These are phyloP conservation scores for Barbus barbus DNA, from an alignment of 2,113 vertebrate species.

Conservation along the genomic window DNA sequence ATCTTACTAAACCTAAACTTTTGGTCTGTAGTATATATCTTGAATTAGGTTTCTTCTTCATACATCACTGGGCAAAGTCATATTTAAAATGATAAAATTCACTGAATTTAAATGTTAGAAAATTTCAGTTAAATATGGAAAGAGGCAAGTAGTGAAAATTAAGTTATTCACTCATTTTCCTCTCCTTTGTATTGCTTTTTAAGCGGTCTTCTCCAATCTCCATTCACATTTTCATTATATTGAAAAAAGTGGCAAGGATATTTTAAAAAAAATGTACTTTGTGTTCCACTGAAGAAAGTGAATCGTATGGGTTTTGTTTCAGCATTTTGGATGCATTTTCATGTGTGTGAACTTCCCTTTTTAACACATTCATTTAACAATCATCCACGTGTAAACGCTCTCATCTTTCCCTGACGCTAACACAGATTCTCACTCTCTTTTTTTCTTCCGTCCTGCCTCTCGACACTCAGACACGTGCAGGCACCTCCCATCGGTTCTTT, in stretches of 20 bases:
- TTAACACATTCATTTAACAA: slow-evolving; percentile 13
- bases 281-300: neutral
- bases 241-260: neutral
- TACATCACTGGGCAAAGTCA: neutral
- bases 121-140: too few relatives aligned
- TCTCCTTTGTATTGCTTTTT: neutral
- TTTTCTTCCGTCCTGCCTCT: neutral
- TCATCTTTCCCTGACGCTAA: slow-evolving; percentile 8
- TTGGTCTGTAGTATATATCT: neutral
- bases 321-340: neutral
- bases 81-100: neutral
- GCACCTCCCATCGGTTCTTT: slow-evolving; percentile 16
- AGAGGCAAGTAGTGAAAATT: too few relatives aligned
- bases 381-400: slow-evolving; percentile 7
- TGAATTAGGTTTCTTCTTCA: neutral
- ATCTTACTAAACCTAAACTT: neutral
- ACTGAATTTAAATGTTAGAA: neutral
- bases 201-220: neutral
- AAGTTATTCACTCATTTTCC: neutral
- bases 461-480: slow-evolving; percentile 33
- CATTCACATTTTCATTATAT: neutral
- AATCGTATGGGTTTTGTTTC: neutral
- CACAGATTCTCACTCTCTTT: slow-evolving; percentile 11
- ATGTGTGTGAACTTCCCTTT: neutral
- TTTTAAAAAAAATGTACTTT: neutral